These are phyloP conservation scores for Cryptosula pallasiana DNA, from an alignment of 2,888 invertebrate species.

Conservation along the genomic window DNA sequence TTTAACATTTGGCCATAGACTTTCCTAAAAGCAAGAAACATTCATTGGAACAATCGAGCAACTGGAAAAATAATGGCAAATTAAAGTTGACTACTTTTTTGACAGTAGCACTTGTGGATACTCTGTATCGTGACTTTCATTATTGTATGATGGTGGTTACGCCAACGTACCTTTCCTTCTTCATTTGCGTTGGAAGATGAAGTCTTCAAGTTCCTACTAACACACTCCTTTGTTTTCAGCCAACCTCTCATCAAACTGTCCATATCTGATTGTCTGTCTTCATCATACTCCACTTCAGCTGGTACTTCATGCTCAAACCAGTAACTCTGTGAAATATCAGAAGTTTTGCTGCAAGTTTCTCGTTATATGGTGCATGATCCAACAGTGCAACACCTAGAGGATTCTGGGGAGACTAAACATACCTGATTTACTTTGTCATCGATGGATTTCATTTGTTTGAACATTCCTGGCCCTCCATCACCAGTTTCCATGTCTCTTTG, in stretches of 20 bases:
- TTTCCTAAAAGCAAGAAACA: conserved; percentile 14
- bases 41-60: no score
- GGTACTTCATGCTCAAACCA: conserved; percentile 18
- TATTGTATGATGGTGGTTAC: no score
- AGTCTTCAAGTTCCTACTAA: conserved; percentile 6
- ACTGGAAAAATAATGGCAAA: no score
- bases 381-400: no score
- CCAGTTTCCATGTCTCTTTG: conserved; percentile 4
- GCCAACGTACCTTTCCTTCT: conserved; percentile 14
- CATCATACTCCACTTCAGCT: background rate
- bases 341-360: no score
- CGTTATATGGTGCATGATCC: no score
- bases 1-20: conserved; percentile 18
- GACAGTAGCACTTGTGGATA: no score
- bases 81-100: no score
- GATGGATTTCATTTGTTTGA: conserved; percentile 21
- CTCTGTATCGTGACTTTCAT: no score
- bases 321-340: no score
- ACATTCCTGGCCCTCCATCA: conserved; percentile 5
- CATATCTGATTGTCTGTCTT: background rate
- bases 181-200: background rate
- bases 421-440: conserved; percentile 21
- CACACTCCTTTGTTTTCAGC: conserved; percentile 3
- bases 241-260: conserved; percentile 10
- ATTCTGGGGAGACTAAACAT: background rate